These are phyloP conservation scores for Oryzias woworae DNA, from an alignment of 2,113 vertebrate genomes.

Conservation along the genomic window DNA sequence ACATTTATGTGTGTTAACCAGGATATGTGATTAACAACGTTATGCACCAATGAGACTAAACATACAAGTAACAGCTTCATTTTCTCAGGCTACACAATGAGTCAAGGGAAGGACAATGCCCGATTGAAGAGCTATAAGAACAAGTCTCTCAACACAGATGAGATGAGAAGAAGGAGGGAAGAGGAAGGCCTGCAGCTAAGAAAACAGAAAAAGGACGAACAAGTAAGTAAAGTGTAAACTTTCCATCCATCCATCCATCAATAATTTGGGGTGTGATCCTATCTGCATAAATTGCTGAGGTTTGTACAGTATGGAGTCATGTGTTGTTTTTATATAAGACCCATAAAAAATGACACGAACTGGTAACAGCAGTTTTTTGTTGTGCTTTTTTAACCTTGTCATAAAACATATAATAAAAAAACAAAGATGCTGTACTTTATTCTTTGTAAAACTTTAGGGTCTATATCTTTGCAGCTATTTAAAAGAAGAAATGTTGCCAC, in stretches of 20 bases:
- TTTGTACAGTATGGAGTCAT: too few relatives aligned
- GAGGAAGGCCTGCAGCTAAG: conserved; percentile 95
- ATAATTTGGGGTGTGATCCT: too few relatives aligned
- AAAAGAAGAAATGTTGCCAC: conserved; percentile 95
- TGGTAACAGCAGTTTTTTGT: too few relatives aligned
- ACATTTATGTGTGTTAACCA: too few relatives aligned
- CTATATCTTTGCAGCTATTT: conserved; percentile 83
- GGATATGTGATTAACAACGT: neutral
- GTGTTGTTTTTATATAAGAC: too few relatives aligned
- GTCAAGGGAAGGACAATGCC: conserved; percentile 95
- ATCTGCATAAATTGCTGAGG: too few relatives aligned
- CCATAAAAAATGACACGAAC: too few relatives aligned
- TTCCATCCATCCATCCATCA: too few relatives aligned
- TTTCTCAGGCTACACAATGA: conserved; percentile 86
- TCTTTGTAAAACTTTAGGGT: neutral
- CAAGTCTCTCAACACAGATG: conserved; percentile 96
- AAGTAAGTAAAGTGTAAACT: conserved; percentile 72
- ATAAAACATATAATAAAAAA: neutral
- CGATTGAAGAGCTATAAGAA: conserved; percentile 99
- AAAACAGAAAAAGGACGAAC: conserved; percentile 97
- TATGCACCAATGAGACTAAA: too few relatives aligned
- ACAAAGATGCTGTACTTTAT: neutral
- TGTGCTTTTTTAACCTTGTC: too few relatives aligned
- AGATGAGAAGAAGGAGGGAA: conserved; percentile 95
- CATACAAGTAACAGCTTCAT: neutral